Conservation (phyloP, 2,113 vertebrate species). For the Pseudorhombus dupliciocellatus region DNA sequence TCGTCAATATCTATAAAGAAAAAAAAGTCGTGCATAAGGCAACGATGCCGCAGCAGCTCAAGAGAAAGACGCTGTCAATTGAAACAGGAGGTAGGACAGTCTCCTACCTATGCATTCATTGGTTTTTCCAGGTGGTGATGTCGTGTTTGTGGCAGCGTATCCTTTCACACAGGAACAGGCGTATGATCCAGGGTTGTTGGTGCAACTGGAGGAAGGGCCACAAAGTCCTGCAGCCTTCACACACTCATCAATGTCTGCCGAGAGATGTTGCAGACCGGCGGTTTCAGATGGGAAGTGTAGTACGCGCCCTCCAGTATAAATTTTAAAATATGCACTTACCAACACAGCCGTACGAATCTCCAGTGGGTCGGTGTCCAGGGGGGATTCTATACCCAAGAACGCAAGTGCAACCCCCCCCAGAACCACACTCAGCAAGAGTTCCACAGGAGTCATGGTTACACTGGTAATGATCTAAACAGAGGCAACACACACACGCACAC, state of each 20-base stretch:
- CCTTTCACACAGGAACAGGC: constrained; percentile 43
- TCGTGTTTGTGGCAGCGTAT: constrained; percentile 9
- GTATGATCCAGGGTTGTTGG: constrained; percentile 35
- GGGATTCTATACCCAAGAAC: constrained; percentile 41
- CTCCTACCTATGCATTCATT: constrained; percentile 43
- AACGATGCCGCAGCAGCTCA: neutral
- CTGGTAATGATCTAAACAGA: constrained; percentile 44
- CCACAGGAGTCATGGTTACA: constrained; percentile 57
- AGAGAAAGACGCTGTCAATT: neutral
- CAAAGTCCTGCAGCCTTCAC: neutral
- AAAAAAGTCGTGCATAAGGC: neutral
- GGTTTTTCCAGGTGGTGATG: accelerated
- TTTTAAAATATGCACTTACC: constrained; percentile 40
- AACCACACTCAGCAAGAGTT: constrained; percentile 45
- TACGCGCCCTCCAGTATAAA: neutral
- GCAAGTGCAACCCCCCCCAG: constrained; percentile 46
- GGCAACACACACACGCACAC: neutral
- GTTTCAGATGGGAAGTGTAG: neutral
- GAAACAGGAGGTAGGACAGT: neutral
- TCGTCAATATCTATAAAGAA: constrained; percentile 56
- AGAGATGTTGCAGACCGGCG: constrained; percentile 1
- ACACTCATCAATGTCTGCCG: constrained; percentile 67
- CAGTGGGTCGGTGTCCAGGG: accelerated
- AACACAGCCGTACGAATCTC: constrained; percentile 55
- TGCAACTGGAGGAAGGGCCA: constrained; percentile 27